Evolutionary conservation across 2,113 vertebrate genomes (phyloP), one percentile per base, ranked within the genome.

Genomic region (Barbus barbus): DNA sequence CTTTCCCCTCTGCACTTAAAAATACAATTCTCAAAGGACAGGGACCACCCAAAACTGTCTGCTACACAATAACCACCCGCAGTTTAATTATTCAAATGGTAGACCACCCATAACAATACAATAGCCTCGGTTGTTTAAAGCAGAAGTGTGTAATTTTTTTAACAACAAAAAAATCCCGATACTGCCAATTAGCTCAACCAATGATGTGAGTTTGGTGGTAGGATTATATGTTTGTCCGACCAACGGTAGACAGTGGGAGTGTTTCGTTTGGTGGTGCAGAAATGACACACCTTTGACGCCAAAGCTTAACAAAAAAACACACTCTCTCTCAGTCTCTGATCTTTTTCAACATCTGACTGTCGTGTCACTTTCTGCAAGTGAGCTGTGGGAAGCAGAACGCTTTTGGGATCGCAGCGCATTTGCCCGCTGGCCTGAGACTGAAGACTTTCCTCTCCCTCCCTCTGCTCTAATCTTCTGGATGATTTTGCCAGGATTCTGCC

Each of bases 381-480:
- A 67, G 81, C 24, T 81, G 76, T 36, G 36, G 60, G 22, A 81
- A 84, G 48, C 74, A 82, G 53, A 69, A 75, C 13, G 33, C 60
- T 82, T 87, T 84, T 75, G 78, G 83, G 83, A 82, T 81, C 72
- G 46, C 28, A 38, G 44, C 18, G 74, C 83, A 82, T 71, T 78
- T 73, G 60, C 74, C 74, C 56, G n/a, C 60, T 28, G 80, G 65
- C 79, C 67, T 48, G 33, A 85, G 77, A 82, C 83, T 65, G 53
- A 82, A 78, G 53, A 82, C 73, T 84, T 36, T 5, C 5, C 81
- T 69, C 28, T 67, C 24, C 28, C 56, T 36, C 73, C 53, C 89
- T 82, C 89, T 86, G 88, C 82, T 87, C 88, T 92, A 92, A 91
- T 93, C 90, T 89, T 91, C 86, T 78, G 84, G 80, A 84, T 86